These are phyloP conservation scores for Enoplosus armatus DNA, from an alignment of 2,797 vertebrate species.

Conservation along the genomic window DNA sequence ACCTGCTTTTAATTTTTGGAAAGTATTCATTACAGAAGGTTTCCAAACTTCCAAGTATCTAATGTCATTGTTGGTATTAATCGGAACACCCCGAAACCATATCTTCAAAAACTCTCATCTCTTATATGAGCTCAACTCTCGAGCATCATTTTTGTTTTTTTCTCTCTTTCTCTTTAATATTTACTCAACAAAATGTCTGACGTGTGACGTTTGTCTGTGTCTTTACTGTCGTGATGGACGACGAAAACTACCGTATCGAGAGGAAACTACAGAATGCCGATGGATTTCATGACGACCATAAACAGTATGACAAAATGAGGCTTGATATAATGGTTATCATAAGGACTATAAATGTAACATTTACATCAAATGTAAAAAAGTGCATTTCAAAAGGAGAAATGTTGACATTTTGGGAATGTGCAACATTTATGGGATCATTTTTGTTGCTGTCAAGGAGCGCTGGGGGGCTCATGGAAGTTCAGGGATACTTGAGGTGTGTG, in stretches of 20 bases:
- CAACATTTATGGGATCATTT: not conserved
- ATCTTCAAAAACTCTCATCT: too few relatives aligned
- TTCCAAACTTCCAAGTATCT: too few relatives aligned
- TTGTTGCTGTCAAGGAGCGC: not conserved
- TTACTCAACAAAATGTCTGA: not conserved
- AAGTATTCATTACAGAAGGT: too few relatives aligned
- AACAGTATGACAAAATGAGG: not conserved
- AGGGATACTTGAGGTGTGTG: conserved; percentile 26
- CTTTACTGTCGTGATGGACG: not conserved
- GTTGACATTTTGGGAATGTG: too few relatives aligned
- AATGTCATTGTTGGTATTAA: too few relatives aligned
- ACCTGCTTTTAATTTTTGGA: too few relatives aligned
- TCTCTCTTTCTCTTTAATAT: not conserved
- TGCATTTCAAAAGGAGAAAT: not conserved
- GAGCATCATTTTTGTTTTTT: not conserved
- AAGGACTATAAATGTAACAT: not conserved
- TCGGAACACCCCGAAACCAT: too few relatives aligned
- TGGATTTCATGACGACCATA: not conserved
- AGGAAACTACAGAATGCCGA: not conserved
- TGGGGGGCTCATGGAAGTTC: not conserved
- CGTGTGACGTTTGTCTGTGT: too few relatives aligned
- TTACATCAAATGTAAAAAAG: not conserved
- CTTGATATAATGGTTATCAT: not conserved
- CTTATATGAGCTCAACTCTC: not conserved
- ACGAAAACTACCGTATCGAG: not conserved